Evolutionary conservation across 2,888 invertebrate genomes (phyloP), one percentile per base, ranked within the genome.

Genomic region (Diaprepes abbreviatus): DNA sequence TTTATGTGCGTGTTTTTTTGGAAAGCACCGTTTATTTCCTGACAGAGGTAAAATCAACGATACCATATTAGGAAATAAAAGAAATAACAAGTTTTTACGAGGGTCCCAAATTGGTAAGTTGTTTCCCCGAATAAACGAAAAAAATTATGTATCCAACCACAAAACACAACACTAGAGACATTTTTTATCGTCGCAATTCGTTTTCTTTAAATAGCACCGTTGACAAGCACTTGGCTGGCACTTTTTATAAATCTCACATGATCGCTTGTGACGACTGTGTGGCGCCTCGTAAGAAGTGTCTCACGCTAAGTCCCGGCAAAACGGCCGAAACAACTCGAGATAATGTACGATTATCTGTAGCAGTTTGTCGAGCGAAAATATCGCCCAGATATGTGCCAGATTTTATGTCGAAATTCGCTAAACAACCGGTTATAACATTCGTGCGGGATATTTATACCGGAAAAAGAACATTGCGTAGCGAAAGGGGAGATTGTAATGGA

Each of bases 261-360:
- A 43, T 58, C 31, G 31, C 14, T 52, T n/a, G 28, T 54, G 63
- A 55, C 65, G 58, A 58, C 66, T 36, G 24, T 21, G 40, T 38
- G 66, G 66, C 66, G 66, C 57, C 58, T 58, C 58, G 19, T 43
- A 52, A 55, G 40, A 33, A 66, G 50, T 66, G 52, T 52, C 66
- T 24, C 38, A 40, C 35, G 64, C 33, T 19, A 40, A 43, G 9
- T 43, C 64, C 12, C 35, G 24, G 64, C 58, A 65, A 65, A 65
- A 58, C 57, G 52, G 38, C 59, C 60, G 60, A 67, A 62, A 55
- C 60, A 67, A 55, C 60, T 62, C 24, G 43, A 62, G 67, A 67
- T 67, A 67, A 67, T 67, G 38, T 67, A 67, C 67, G 67, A 67
- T 67, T 67, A 67, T 67, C 67, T 67, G 67, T 54, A 62, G 67